These are phyloP conservation scores for Acleris laterana DNA, from an alignment of 2,888 invertebrate genomes.

Conservation along the genomic window DNA sequence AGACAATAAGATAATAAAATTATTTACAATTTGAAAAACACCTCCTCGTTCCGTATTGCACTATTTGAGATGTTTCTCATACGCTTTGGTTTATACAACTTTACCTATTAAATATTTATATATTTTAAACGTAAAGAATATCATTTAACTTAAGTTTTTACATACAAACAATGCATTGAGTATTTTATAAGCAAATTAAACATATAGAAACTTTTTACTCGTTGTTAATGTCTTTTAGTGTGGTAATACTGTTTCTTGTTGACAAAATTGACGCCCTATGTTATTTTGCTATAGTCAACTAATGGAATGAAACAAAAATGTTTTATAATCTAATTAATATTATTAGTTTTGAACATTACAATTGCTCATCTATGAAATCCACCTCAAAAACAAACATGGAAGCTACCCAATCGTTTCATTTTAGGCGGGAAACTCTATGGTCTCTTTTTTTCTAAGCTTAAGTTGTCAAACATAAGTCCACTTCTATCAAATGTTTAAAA, in stretches of 20 bases:
- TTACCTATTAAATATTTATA: slow-evolving; percentile 26
- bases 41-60: slow-evolving; percentile 29
- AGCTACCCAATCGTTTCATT: neutral
- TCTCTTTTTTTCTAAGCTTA: neutral
- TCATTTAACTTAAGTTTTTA: slow-evolving; percentile 1
- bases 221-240: neutral
- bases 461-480: neutral
- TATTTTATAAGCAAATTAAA: neutral
- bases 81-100: slow-evolving; percentile 33
- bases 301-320: slow-evolving; percentile 21
- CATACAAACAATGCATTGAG: slow-evolving; percentile 4
- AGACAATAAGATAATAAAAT: slow-evolving; percentile 23
- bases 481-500: neutral
- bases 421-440: slow-evolving; percentile 4
- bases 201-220: too few relatives aligned
- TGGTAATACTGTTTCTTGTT: neutral
- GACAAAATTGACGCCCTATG: slow-evolving; percentile 8
- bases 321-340: neutral
- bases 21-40: slow-evolving; percentile 34
- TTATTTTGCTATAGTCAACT: neutral
- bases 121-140: slow-evolving; percentile 16
- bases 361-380: too few relatives aligned
- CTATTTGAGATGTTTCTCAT: slow-evolving; percentile 21
- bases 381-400: neutral
- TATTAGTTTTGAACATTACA: neutral